These are phyloP conservation scores for Polyodon spathula DNA, from an alignment of 2,113 vertebrate genomes.

Conservation along the genomic window DNA sequence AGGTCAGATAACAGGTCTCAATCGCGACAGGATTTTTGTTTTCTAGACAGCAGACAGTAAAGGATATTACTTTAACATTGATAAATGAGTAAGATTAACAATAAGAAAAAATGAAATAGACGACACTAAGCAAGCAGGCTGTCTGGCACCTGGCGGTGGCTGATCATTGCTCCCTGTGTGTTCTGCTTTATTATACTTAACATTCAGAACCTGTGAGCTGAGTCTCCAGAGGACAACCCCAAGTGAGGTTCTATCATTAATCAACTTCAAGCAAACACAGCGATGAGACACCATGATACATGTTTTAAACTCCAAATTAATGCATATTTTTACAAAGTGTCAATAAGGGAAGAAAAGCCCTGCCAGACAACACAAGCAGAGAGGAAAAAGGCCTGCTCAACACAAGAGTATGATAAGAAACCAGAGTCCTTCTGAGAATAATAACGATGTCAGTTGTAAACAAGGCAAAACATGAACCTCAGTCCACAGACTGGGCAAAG, in stretches of 20 bases:
- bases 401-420: slow-evolving; percentile 91
- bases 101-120: slow-evolving; percentile 59
- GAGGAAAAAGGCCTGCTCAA: slow-evolving; percentile 69
- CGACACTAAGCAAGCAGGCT: slow-evolving; percentile 41
- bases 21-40: slow-evolving; percentile 51
- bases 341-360: slow-evolving; percentile 91
- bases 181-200: slow-evolving; percentile 87
- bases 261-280: slow-evolving; percentile 98
- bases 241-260: slow-evolving; percentile 95
- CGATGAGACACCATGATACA: slow-evolving; percentile 83
- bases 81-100: slow-evolving; percentile 72
- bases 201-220: slow-evolving; percentile 93
- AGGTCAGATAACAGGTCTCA: too few relatives aligned
- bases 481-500: slow-evolving; percentile 68
- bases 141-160: slow-evolving; percentile 62
- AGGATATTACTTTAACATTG: slow-evolving; percentile 63
- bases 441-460: slow-evolving; percentile 98
- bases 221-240: slow-evolving; percentile 94
- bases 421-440: slow-evolving; percentile 87
- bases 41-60: slow-evolving; percentile 48
- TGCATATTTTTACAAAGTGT: slow-evolving; percentile 95
- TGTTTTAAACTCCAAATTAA: slow-evolving; percentile 95
- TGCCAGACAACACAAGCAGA: slow-evolving; percentile 78
- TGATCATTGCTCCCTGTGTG: slow-evolving; percentile 59
- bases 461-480: slow-evolving; percentile 86